Percentiles rank a stretch among this genome's conserved stretches.
These are phyloP conservation scores for Heteromurus nitidus DNA, from an alignment of 2,888 invertebrate species.

Conservation along the genomic window DNA sequence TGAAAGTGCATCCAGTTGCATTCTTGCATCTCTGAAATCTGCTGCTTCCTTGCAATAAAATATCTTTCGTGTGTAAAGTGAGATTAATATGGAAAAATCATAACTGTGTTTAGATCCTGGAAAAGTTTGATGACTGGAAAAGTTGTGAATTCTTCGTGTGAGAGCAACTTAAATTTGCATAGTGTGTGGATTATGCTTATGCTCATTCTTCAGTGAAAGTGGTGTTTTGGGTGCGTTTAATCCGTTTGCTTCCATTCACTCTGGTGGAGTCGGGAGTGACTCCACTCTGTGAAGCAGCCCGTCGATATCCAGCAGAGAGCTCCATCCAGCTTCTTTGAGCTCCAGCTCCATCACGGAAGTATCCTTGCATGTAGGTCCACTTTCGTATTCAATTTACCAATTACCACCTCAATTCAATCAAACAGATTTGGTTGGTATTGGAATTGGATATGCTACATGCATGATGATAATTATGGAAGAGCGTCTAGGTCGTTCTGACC, in stretches of 20 bases:
- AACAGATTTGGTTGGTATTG: slow-evolving; percentile 53
- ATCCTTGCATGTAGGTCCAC: slow-evolving; percentile 26
- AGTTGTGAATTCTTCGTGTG: no score
- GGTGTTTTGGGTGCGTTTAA: neutral
- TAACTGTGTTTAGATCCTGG: no score
- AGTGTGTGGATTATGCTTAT: no score
- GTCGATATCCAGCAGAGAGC: no score
- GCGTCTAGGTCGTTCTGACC: slow-evolving; percentile 45
- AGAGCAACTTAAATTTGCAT: no score
- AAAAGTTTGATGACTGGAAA: no score
- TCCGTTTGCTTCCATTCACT: neutral
- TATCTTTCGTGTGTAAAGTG: no score
- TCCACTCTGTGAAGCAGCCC: no score
- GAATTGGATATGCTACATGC: slow-evolving; percentile 58
- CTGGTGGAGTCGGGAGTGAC: neutral
- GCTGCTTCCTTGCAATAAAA: no score
- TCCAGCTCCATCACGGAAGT: neutral
- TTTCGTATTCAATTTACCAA: slow-evolving; percentile 46
- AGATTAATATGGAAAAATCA: no score
- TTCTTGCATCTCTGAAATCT: no score
- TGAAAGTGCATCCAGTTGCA: no score
- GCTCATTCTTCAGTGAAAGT: neutral
- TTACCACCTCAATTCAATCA: slow-evolving; percentile 24
- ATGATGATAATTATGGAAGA: slow-evolving; percentile 60
- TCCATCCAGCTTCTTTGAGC: neutral